These are phyloP conservation scores for Silurus glanis DNA, from an alignment of 2,113 vertebrate species.

Conservation along the genomic window DNA sequence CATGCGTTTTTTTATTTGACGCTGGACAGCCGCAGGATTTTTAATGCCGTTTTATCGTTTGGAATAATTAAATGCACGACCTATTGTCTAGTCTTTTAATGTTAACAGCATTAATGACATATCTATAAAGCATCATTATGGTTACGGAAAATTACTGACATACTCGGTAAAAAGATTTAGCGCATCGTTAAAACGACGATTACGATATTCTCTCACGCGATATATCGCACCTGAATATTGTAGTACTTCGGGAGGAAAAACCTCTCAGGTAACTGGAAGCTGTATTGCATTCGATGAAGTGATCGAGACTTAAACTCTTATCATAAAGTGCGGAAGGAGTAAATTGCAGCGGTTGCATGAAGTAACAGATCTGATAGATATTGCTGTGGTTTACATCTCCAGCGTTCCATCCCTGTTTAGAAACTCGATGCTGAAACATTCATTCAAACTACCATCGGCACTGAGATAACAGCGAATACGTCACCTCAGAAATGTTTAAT, in stretches of 20 bases:
- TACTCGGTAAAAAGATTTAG: too few species aligned
- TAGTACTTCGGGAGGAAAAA: too few species aligned
- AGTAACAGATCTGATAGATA: neutral
- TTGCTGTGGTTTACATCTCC: neutral
- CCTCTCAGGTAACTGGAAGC: too few species aligned
- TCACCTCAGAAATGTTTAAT: constrained; percentile 12
- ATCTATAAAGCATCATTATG: too few species aligned
- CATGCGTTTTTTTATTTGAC: neutral
- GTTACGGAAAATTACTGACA: too few species aligned
- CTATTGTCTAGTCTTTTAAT: neutral
- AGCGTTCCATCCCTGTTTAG: neutral
- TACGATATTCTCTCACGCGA: too few species aligned
- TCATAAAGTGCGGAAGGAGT: neutral
- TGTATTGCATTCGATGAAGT: too few species aligned
- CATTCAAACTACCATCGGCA: neutral
- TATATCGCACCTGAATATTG: too few species aligned
- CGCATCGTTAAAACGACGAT: too few species aligned
- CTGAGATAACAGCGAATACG: neutral
- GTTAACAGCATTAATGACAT: neutral
- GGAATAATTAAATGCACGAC: neutral
- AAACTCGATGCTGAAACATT: neutral
- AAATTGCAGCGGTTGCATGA: neutral
- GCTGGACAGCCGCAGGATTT: neutral
- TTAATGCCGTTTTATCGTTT: neutral
- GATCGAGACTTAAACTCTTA: too few species aligned